These are phyloP conservation scores for Drosophila fungiperda DNA, from an alignment of 2,888 invertebrate genomes.

Conservation along the genomic window DNA sequence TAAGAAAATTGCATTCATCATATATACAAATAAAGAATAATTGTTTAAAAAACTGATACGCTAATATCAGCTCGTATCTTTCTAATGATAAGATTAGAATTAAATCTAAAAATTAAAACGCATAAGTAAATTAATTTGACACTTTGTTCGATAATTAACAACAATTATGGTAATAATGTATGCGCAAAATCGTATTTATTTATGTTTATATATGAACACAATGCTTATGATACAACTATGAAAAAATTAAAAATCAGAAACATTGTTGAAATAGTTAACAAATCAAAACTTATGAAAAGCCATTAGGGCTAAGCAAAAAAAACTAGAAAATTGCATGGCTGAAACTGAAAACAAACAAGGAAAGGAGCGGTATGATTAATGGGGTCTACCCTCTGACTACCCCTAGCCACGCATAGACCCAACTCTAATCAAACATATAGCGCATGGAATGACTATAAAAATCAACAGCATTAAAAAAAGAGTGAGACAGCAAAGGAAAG, in stretches of 20 bases:
- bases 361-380: slow-evolving; percentile 36
- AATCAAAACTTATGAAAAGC: slow-evolving; percentile 12
- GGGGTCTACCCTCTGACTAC: background rate
- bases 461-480: slow-evolving; percentile 39
- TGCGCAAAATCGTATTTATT: background rate
- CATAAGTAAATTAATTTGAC: background rate
- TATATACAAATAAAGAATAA: background rate
- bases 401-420: background rate
- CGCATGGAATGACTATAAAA: slow-evolving; percentile 41
- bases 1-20: background rate
- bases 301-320: slow-evolving; percentile 15
- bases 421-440: slow-evolving; percentile 31
- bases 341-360: slow-evolving; percentile 27
- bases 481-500: slow-evolving; percentile 17
- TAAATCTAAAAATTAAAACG: background rate
- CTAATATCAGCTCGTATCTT: too few species aligned
- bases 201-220: background rate
- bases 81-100: background rate
- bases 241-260: background rate
- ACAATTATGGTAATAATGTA: background rate
- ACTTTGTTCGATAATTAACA: background rate
- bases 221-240: background rate
- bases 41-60: background rate
- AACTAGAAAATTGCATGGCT: slow-evolving; percentile 15
- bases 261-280: background rate